Evolutionary conservation across 1,140 invertebrate genomes (phyloP), one percentile per base, ranked within the genome.

Genomic region (Cydia strobilella): DNA sequence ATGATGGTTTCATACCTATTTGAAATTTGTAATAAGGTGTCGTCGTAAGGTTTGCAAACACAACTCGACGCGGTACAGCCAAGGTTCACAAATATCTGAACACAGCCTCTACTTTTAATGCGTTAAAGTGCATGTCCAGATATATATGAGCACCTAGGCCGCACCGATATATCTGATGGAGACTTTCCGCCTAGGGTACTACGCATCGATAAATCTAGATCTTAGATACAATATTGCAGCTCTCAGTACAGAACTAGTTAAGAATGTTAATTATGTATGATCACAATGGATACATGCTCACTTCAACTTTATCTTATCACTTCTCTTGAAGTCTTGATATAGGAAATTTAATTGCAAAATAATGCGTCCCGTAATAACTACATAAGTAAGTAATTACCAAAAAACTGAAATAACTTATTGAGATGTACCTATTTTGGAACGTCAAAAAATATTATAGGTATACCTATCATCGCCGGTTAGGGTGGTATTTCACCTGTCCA

Each of bases 281-380:
- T n/a, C n/a, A 51, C 15, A 51, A 51, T 18, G 3, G 15, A 5
- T 51, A 42, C 39, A 45, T 51, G 7, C 15, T 18, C 48, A 51
- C 48, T 51, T 18, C 48, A 51, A 18, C 48, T 51, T 51, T 51
- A 51, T 51, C 48, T 51, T 51, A 51, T 51, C 48, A 51, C 15
- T 18, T 51, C 48, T n/a, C 48, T 51, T n/a, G 5, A 51, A 18
- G 2, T n/a, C 48, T 51, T n/a, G 5, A 51, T 51, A 7, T n/a
- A 51, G 45, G 13, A 48, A 0, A n/a, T n/a, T 51, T 39, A 39
- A 10, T 39, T 9, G 9, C 35, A 39, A 39, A 39, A 39, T 39
- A 39, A 51, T 18, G 6, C 42, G 42, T 7, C n/a, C 5, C n/a
- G 12, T 18, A n/a, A n/a, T 2, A 12, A 45, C 10, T 45, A 45